phyloP scores from a whole-genome alignment of 2,888 invertebrate genomes.

The Drosophila neotestacea region DNA sequence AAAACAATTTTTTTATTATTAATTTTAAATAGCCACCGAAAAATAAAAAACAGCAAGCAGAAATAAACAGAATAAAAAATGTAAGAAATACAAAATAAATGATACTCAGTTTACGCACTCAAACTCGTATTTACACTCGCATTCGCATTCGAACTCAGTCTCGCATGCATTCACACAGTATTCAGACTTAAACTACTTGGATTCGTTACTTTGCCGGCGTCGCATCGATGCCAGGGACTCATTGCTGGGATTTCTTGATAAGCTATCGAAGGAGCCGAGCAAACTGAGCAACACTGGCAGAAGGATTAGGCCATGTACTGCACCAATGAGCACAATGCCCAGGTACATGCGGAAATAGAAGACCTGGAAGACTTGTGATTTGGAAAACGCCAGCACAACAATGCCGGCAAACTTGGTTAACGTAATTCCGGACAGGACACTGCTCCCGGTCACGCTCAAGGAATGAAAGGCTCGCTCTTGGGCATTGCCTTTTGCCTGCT shows the following conservation, averaged over 20 bases:
- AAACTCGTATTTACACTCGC: neutral
- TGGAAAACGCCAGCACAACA: conserved; percentile 95
- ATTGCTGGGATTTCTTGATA: conserved; percentile 19
- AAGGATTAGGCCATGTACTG: conserved; percentile 95
- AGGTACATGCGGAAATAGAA: conserved; percentile 99
- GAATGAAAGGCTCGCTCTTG: conserved; percentile 90
- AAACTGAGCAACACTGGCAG: conserved; percentile 95
- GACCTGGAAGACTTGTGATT: conserved; percentile 93
- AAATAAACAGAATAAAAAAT: conserved; percentile 8
- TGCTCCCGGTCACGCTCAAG: conserved; percentile 93
- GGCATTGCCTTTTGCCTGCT: conserved; percentile 84
- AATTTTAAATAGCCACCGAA: conserved; percentile 40
- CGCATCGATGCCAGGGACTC: conserved; percentile 20
- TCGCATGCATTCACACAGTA: neutral
- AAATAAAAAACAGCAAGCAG: conserved; percentile 1
- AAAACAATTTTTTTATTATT: conserved; percentile 60
- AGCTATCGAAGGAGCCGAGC: conserved; percentile 86
- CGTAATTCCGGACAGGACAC: conserved; percentile 97
- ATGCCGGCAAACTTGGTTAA: conserved; percentile 97
- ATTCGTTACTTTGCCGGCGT: neutral
- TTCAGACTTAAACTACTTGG: conserved; percentile 25
- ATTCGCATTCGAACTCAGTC: neutral
- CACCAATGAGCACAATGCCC: conserved; percentile 96
- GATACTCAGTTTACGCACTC: conserved; percentile 4
- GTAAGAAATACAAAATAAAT: conserved; percentile 20